Percentiles rank a stretch among this genome's conserved stretches.
Evolutionary conservation across 2,113 vertebrate species (phyloP).

Genomic region (Perca fluviatilis): DNA sequence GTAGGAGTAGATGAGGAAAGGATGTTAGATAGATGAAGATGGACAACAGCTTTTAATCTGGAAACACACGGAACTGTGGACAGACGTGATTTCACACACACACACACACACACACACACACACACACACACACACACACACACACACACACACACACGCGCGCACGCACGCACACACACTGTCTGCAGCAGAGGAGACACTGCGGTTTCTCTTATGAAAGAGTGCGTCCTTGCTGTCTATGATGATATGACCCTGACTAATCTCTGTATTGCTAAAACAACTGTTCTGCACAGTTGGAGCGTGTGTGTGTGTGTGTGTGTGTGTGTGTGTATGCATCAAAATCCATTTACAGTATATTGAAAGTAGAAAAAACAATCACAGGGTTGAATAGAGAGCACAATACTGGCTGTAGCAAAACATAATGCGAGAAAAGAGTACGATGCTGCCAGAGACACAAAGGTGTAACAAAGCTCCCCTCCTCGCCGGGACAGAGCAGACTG

Average conservation of each 20-base stretch:
- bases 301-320: not conserved
- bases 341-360: not conserved
- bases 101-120: conserved; percentile 14
- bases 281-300: conserved; percentile 7
- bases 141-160: conserved; percentile 20
- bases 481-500: not conserved
- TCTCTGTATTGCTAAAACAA: conserved; percentile 9
- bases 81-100: conserved; percentile 14
- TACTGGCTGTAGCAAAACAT: not conserved
- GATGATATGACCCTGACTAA: conserved; percentile 37
- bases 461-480: not conserved
- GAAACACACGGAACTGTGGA: conserved; percentile 7
- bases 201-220: conserved; percentile 32
- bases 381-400: too few relatives aligned
- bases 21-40: not conserved
- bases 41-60: not conserved
- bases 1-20: not conserved
- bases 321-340: not conserved
- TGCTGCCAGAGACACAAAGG: not conserved
- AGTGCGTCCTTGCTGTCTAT: conserved; percentile 18
- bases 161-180: not conserved
- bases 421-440: not conserved
- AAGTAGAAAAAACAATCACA: not conserved
- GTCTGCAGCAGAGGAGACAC: conserved; percentile 38
- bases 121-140: conserved; percentile 7